These are phyloP conservation scores for Drosophila subquinaria DNA, from an alignment of 2,888 invertebrate genomes.

Conservation along the genomic window DNA sequence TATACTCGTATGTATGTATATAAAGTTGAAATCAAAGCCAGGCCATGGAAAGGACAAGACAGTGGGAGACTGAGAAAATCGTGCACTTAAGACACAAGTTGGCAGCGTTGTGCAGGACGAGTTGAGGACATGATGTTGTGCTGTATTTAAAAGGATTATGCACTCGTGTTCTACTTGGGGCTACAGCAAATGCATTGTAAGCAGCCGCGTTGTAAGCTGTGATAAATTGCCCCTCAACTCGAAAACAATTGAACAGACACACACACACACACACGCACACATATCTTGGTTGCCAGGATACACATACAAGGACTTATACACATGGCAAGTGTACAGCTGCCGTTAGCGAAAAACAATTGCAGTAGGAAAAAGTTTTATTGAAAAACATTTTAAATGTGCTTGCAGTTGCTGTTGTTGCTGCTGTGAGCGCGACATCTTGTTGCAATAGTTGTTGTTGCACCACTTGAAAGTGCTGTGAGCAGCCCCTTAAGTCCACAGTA, in stretches of 20 bases:
- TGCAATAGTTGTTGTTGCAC: slow-evolving; percentile 32
- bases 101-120: slow-evolving; percentile 36
- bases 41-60: slow-evolving; percentile 8
- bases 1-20: neutral
- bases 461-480: slow-evolving; percentile 36
- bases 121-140: slow-evolving; percentile 57
- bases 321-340: slow-evolving; percentile 33
- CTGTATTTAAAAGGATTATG: slow-evolving; percentile 79
- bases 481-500: slow-evolving; percentile 20
- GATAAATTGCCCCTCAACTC: slow-evolving; percentile 81
- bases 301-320: slow-evolving; percentile 2
- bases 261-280: slow-evolving; percentile 13
- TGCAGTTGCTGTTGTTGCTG: slow-evolving; percentile 45
- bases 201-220: slow-evolving; percentile 67
- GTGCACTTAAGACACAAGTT: slow-evolving; percentile 37
- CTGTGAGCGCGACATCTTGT: slow-evolving; percentile 48
- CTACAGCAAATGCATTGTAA: slow-evolving; percentile 68
- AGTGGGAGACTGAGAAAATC: slow-evolving; percentile 3
- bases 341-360: slow-evolving; percentile 67
- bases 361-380: slow-evolving; percentile 75
- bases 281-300: slow-evolving; percentile 12
- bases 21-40: neutral
- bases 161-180: slow-evolving; percentile 60
- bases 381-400: slow-evolving; percentile 78
- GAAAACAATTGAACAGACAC: slow-evolving; percentile 76